A percentile compares a stretch with the other conserved stretches of the same genome.
phyloP scores from a whole-genome alignment of 2,888 invertebrate genomes.

The Agrenia bidenticulata region DNA sequence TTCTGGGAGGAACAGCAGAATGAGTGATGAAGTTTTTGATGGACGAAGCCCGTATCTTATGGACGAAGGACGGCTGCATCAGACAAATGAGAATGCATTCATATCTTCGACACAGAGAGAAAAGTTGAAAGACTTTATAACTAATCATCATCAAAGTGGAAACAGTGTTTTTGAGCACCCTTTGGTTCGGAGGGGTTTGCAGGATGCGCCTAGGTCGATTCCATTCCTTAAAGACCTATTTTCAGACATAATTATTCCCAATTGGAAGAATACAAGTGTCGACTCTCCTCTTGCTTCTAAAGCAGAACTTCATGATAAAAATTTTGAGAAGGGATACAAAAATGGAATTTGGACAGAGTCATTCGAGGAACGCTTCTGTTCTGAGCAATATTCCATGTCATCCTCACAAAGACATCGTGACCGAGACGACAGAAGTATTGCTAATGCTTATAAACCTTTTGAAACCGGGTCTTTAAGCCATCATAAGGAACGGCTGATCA shows the following conservation, averaged over 20 bases:
- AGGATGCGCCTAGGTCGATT: too few species aligned
- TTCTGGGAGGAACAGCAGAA: background rate
- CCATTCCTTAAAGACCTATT: background rate
- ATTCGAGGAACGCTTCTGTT: constrained; percentile 6
- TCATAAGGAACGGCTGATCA: constrained; percentile 3
- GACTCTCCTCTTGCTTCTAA: background rate
- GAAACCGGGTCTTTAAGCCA: too few species aligned
- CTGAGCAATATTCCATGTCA: background rate
- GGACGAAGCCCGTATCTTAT: background rate
- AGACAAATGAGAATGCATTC: too few species aligned
- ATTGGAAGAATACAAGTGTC: background rate
- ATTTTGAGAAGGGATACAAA: constrained; percentile 14
- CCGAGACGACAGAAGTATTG: background rate
- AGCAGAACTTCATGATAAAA: constrained; percentile 12
- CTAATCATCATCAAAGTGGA: too few species aligned
- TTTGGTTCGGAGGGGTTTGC: too few species aligned
- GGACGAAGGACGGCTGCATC: too few species aligned
- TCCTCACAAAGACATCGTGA: background rate
- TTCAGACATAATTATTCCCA: background rate
- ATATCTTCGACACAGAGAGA: too few species aligned
- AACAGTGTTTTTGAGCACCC: too few species aligned
- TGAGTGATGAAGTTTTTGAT: constrained; percentile 2
- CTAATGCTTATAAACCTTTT: background rate
- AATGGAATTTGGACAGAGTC: constrained; percentile 7
- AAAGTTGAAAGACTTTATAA: too few species aligned